A percentile compares a stretch with the other conserved stretches of the same genome.
phyloP scores from a whole-genome alignment of 2,888 invertebrate genomes.

The Palloptera scutellata region DNA sequence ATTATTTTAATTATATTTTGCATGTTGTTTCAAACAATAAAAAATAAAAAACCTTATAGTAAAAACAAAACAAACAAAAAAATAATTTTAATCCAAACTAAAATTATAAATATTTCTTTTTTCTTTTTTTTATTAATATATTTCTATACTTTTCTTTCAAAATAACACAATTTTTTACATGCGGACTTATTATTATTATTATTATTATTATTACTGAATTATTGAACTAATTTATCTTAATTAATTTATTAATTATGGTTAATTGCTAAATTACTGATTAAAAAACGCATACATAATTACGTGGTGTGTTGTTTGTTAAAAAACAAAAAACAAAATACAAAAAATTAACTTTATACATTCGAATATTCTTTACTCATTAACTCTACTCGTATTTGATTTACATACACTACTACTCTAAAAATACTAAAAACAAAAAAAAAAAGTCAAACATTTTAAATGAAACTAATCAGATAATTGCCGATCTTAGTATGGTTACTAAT shows the following conservation, averaged over 20 bases:
- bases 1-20: conserved; percentile 39
- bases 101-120: conserved; percentile 33
- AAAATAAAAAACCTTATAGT: conserved; percentile 12
- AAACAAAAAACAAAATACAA: conserved; percentile 2
- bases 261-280: background rate
- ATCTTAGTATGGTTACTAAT: conserved; percentile 62
- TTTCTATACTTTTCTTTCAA: conserved; percentile 34
- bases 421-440: conserved; percentile 8
- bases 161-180: conserved; percentile 25
- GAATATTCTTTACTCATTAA: conserved; percentile 3
- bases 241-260: conserved; percentile 12
- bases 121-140: conserved; percentile 34
- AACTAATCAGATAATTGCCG: conserved; percentile 61
- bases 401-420: too few relatives aligned
- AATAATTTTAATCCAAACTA: conserved; percentile 33
- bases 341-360: conserved; percentile 14
- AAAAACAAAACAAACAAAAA: conserved; percentile 32
- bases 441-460: conserved; percentile 58
- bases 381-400: background rate
- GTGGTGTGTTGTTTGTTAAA: background rate
- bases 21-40: conserved; percentile 40
- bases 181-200: conserved; percentile 18
- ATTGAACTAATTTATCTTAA: conserved; percentile 19
- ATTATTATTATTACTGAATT: conserved; percentile 8
- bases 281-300: too few relatives aligned